Evolutionary conservation across 1,140 invertebrate genomes (phyloP).

Genomic region (Brachionus koreanus): DNA sequence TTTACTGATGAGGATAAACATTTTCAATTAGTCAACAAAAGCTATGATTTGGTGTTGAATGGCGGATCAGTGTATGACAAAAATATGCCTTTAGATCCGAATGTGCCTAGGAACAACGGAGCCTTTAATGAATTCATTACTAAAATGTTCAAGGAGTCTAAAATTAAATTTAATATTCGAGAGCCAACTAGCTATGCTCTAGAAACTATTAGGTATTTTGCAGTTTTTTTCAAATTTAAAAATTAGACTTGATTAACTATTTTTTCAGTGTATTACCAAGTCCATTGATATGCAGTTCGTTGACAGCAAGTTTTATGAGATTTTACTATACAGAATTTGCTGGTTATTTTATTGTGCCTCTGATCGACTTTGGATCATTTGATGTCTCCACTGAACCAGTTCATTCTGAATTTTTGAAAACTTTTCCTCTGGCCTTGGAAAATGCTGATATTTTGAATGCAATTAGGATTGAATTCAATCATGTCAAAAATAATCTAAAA

Average conservation of each 20-base stretch:
- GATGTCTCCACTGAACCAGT: constrained; percentile 31
- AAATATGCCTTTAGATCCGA: constrained; percentile 27
- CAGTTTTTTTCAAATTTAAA: not conserved
- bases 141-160: constrained; percentile 33
- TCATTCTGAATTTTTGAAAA: constrained; percentile 21
- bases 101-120: constrained; percentile 10
- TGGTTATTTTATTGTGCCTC: not conserved
- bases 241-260: not conserved
- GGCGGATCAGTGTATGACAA: constrained; percentile 39
- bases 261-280: constrained; percentile 7
- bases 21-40: not conserved
- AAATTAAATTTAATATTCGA: constrained; percentile 28
- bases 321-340: constrained; percentile 31
- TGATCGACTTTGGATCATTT: constrained; percentile 31
- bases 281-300: constrained; percentile 15
- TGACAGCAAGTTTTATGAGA: constrained; percentile 31
- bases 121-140: constrained; percentile 27
- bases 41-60: constrained; percentile 33
- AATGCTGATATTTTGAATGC: constrained; percentile 17
- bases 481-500: not conserved
- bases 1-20: not conserved
- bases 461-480: not conserved
- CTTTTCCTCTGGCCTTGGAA: not conserved
- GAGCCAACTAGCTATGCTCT: not conserved
- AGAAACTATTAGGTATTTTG: constrained; percentile 15